Base-by-base conservation (phyloP, 2,888 invertebrate genomes). In the Dasypolia templi region DNA sequence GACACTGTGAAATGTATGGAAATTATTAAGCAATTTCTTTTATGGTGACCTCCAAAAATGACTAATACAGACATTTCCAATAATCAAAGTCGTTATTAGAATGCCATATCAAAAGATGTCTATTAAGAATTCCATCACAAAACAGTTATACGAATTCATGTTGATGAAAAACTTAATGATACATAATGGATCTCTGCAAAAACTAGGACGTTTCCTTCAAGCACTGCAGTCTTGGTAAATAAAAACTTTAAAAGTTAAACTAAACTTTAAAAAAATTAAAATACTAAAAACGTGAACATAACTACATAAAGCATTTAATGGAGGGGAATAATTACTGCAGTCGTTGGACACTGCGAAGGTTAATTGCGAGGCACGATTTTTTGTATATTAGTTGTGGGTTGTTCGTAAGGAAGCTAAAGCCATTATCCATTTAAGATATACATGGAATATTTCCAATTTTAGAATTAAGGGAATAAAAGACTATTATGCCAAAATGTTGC, bases 1-100 rank as follows among this genome's bases (percentile, higher is more conserved):
- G 78, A 72, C 70, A 82, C 86, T 88, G 63, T 78, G 76, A 82
- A 86, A 86, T 81, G 26, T 82, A 77, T 80, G 70, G 83, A 77
- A 86, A 86, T 75, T 59, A 72, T 69, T 73, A 68, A 56, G 62
- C 72, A 75, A 86, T 78, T 80, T 75, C 72, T 77, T 79, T 78
- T 73, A 61, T 69, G 70, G 70, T 44, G 42, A 42, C 66, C 35
- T 64, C 72, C 58, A 42, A 68, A 55, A 55, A 19, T 59, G 53
- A 64, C 51, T 55, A 53, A 83, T 58, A 32, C 29, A 55, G 51
- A 46, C n/a, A 56, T 44, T 35, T 44, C 9, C 14, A 26, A 58
- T 32, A 56, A 44, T 53, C 26, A 22, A 61, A 39, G 5, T 61
- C 29, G 3, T 51, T 49, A 53, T 68, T 61, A 46, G 0, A 49